Conservation (phyloP, 2,113 vertebrate species). For the Sprattus sprattus region DNA sequence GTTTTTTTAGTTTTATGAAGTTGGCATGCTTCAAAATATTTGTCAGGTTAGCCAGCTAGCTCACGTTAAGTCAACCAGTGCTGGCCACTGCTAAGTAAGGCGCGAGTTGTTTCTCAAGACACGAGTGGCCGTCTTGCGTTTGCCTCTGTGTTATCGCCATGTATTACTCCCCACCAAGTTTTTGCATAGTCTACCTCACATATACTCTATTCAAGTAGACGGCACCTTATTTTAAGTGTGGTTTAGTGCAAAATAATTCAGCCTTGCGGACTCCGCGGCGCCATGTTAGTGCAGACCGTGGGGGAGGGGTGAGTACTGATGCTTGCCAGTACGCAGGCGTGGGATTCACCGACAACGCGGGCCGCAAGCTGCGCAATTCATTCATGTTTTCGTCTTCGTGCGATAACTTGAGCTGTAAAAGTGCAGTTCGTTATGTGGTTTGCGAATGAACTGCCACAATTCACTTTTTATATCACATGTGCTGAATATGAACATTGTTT, state of each 20-base stretch:
- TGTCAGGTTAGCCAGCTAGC: background rate
- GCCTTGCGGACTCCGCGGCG: conserved; percentile 77
- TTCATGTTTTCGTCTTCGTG: conserved; percentile 57
- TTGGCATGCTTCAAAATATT: conserved; percentile 13
- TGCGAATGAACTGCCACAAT: background rate
- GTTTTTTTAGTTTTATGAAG: conserved; percentile 12
- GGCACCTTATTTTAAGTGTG: background rate
- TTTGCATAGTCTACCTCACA: background rate
- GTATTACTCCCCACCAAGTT: background rate
- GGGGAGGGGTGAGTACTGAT: conserved; percentile 74
- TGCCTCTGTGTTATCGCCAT: background rate
- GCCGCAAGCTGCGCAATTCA: conserved; percentile 73
- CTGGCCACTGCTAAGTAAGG: conserved; percentile 10
- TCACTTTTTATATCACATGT: background rate
- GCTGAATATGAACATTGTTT: background rate
- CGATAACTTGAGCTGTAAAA: background rate
- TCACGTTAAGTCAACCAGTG: background rate
- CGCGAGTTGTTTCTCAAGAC: conserved; percentile 12
- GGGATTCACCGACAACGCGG: conserved; percentile 71
- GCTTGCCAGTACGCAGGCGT: conserved; percentile 74
- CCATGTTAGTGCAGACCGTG: conserved; percentile 83
- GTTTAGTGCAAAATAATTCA: conserved; percentile 51
- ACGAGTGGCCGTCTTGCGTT: conserved; percentile 8
- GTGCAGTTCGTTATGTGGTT: background rate
- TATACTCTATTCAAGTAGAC: background rate